A percentile compares a stretch with the other conserved stretches of the same genome.
Evolutionary conservation across 35 echinoderm and acorn worm species (phyloP).

Genomic region (Diadema setosum): DNA sequence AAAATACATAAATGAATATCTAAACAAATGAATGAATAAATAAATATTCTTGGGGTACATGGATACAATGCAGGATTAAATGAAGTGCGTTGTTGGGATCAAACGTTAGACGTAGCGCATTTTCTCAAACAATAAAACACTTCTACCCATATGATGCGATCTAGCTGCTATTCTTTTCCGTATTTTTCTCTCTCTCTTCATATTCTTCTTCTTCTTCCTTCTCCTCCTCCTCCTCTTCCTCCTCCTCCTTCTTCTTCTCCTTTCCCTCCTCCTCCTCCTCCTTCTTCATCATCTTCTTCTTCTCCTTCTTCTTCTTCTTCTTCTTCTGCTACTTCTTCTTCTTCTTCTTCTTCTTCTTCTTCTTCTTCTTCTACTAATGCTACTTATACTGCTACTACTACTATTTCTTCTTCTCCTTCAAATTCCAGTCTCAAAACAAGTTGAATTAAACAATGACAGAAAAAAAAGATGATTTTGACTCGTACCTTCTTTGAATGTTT

Average conservation of each 20-base stretch:
- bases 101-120: no score
- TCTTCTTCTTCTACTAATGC: background rate
- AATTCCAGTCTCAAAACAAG: background rate
- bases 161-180: background rate
- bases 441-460: background rate
- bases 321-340: background rate
- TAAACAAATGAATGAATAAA: background rate
- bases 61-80: no score
- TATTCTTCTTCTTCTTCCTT: background rate
- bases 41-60: no score
- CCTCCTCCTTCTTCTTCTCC: background rate
- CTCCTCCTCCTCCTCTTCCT: background rate
- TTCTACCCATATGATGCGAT: no score
- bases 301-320: background rate
- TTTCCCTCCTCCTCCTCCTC: background rate
- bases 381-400: background rate
- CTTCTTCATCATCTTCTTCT: background rate
- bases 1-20: background rate
- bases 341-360: background rate
- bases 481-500: constrained; percentile 82
- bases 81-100: no score
- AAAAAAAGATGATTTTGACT: background rate
- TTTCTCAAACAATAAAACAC: no score
- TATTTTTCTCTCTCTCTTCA: background rate
- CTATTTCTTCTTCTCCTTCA: background rate